Conservation (phyloP, 2,888 invertebrate genomes). For the Eristalis pertinax region DNA sequence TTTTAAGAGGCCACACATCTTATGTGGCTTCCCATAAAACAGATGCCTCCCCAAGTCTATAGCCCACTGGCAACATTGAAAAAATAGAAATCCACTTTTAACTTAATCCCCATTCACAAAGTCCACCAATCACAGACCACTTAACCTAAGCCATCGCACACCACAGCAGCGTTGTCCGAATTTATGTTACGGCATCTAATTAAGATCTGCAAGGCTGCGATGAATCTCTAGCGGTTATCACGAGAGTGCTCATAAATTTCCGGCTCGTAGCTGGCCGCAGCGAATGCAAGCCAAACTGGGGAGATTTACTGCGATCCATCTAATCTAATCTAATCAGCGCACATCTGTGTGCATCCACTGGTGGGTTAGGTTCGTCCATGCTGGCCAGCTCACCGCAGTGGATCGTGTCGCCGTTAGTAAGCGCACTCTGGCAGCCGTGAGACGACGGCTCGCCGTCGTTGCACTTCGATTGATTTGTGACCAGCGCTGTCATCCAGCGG, state of each 20-base stretch:
- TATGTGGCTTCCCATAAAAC: too few relatives aligned
- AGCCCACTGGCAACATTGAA: too few relatives aligned
- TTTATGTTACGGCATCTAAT: background rate
- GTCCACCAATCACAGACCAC: background rate
- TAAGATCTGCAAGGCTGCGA: background rate
- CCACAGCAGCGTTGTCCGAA: background rate
- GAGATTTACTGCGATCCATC: background rate
- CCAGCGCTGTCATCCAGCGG: background rate
- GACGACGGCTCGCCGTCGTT: background rate
- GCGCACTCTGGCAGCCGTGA: background rate
- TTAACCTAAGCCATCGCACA: background rate
- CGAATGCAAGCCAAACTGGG: background rate
- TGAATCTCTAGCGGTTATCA: background rate
- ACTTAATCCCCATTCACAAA: background rate
- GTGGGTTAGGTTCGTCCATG: background rate
- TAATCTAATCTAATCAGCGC: constrained; percentile 1
- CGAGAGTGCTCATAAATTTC: background rate
- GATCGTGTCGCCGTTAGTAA: background rate
- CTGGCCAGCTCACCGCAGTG: background rate
- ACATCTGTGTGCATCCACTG: background rate
- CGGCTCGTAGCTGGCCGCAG: background rate
- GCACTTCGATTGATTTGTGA: background rate
- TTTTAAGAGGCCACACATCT: too few relatives aligned
- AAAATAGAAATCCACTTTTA: too few relatives aligned
- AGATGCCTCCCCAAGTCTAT: too few relatives aligned